Conservation (phyloP, 1,140 invertebrate genomes). For the Drosophila willistoni region DNA sequence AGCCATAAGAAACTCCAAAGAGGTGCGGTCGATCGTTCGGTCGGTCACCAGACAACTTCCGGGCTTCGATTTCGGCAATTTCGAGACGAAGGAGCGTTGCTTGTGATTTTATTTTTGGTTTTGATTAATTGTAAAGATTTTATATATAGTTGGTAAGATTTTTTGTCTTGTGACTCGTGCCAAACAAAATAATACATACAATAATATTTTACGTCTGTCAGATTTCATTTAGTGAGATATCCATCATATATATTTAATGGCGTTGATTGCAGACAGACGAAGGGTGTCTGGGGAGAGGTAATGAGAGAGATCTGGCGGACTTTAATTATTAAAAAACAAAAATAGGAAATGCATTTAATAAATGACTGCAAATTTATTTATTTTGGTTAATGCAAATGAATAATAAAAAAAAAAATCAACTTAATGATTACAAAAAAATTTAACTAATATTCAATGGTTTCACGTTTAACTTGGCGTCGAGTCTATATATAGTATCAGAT, state of each 20-base stretch:
- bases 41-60: conserved; percentile 64
- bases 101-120: conserved; percentile 53
- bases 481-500: conserved; percentile 4
- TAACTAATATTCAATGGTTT: conserved; percentile 39
- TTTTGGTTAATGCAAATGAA: conserved; percentile 46
- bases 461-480: conserved; percentile 39
- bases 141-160: conserved; percentile 55
- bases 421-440: conserved; percentile 39
- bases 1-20: conserved; percentile 26
- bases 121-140: conserved; percentile 39
- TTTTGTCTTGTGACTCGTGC: conserved; percentile 72
- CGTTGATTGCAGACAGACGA: conserved; percentile 25
- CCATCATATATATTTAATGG: conserved; percentile 46
- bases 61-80: conserved; percentile 57
- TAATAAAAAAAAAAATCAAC: conserved; percentile 59
- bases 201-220: conserved; percentile 78
- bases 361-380: conserved; percentile 70
- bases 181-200: conserved; percentile 45
- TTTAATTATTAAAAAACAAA: conserved; percentile 13
- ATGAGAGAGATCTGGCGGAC: not conserved
- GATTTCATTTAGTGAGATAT: conserved; percentile 67
- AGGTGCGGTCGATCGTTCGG: conserved; percentile 57
- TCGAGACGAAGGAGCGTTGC: conserved; percentile 29
- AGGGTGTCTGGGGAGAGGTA: not conserved
- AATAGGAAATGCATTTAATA: conserved; percentile 56